phyloP scores from a whole-genome alignment of 2,797 vertebrate genomes.

The Todus mexicanus region DNA sequence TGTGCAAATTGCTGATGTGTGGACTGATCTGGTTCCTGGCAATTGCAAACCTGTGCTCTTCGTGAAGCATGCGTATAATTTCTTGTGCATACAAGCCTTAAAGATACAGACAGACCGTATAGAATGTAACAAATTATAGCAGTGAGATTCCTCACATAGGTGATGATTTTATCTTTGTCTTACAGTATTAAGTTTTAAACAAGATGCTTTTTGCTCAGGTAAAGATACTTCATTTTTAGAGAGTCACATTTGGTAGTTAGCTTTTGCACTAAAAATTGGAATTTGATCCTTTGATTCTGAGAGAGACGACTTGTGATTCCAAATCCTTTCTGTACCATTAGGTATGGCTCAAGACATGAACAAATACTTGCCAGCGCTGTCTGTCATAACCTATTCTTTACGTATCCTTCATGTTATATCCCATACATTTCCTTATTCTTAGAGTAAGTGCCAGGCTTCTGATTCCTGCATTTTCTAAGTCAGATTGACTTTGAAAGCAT shows the following conservation, averaged over 20 bases:
- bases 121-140: neutral
- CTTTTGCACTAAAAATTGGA: neutral
- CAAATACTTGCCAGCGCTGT: neutral
- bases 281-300: neutral
- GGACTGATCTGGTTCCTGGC: neutral
- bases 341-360: neutral
- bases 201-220: neutral
- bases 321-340: neutral
- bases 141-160: neutral
- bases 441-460: neutral
- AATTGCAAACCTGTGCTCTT: neutral
- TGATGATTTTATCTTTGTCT: neutral
- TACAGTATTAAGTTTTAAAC: neutral
- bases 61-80: neutral
- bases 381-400: neutral
- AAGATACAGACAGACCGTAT: neutral
- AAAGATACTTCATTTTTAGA: neutral
- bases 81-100: neutral
- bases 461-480: neutral
- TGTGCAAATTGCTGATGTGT: neutral
- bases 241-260: neutral
- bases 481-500: neutral
- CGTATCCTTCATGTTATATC: neutral
- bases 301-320: neutral
- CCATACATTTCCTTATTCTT: neutral